Conservation (phyloP, 2,113 vertebrate genomes). For the Prunella himalayana region DNA sequence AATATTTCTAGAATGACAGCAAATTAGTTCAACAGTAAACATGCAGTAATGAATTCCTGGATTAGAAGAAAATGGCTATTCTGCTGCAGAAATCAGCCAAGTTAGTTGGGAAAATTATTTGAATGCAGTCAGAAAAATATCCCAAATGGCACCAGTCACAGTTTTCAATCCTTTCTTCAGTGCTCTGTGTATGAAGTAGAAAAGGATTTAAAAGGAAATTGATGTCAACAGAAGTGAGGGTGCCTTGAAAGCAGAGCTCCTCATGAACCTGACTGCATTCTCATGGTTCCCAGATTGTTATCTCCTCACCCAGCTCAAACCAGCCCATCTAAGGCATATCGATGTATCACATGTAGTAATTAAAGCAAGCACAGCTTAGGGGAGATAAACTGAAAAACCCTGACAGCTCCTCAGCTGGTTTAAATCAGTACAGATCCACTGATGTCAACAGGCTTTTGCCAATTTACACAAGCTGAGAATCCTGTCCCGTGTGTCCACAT, state of each 20-base stretch:
- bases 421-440: background rate
- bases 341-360: background rate
- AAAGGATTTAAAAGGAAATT: conserved; percentile 5
- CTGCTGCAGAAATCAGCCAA: background rate
- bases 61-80: background rate
- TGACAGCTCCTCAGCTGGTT: background rate
- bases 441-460: background rate
- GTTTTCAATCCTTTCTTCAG: background rate
- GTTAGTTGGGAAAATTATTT: background rate
- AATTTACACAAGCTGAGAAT: background rate
- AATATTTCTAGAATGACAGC: conserved; percentile 19
- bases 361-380: background rate
- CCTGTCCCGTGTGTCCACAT: accelerated
- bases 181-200: background rate
- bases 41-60: background rate
- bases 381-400: background rate
- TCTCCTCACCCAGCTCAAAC: background rate
- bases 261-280: background rate
- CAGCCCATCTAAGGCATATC: background rate
- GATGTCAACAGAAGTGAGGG: background rate
- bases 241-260: background rate
- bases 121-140: conserved; percentile 2
- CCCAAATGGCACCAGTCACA: background rate
- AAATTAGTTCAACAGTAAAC: conserved; percentile 48
- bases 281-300: background rate